A percentile compares a stretch with the other conserved stretches of the same genome.
Evolutionary conservation across 2,888 invertebrate species (phyloP).

Genomic region (Sipha maydis): DNA sequence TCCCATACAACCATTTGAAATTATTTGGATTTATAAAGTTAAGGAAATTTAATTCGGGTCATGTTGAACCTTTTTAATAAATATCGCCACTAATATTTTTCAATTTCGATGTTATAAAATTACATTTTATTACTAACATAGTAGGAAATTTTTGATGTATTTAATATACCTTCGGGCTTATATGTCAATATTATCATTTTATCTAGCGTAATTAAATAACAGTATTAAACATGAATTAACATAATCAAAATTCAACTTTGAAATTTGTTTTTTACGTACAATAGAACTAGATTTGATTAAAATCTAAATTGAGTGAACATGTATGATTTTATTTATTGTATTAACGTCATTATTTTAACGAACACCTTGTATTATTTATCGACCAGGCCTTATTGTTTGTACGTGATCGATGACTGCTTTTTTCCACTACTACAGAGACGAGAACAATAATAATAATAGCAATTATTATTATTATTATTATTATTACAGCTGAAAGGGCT

Average conservation of each 20-base stretch:
- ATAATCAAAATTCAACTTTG: conserved; percentile 13
- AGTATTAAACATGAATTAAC: conserved; percentile 3
- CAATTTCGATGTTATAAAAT: neutral
- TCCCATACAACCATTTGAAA: neutral
- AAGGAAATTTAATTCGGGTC: neutral
- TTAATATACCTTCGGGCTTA: neutral
- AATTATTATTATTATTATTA: conserved; percentile 48
- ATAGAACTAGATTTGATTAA: conserved; percentile 44
- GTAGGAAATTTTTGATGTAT: neutral
- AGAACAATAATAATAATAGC: conserved; percentile 54
- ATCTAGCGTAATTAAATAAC: conserved; percentile 7
- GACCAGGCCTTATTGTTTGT: conserved; percentile 55
- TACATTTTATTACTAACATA: neutral
- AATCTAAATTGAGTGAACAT: conserved; percentile 31
- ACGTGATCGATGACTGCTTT: conserved; percentile 58
- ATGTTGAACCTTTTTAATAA: neutral
- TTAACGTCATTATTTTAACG: conserved; percentile 55
- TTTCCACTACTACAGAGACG: conserved; percentile 33
- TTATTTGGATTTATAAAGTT: neutral
- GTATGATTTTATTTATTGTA: conserved; percentile 44
- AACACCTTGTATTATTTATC: conserved; percentile 26
- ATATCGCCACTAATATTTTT: neutral
- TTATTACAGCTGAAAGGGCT: conserved; percentile 48
- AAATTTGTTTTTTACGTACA: conserved; percentile 28
- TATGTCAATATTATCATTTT: conserved; percentile 20